Conservation (phyloP, 2,113 vertebrate genomes). For the Pedetes capensis region DNA sequence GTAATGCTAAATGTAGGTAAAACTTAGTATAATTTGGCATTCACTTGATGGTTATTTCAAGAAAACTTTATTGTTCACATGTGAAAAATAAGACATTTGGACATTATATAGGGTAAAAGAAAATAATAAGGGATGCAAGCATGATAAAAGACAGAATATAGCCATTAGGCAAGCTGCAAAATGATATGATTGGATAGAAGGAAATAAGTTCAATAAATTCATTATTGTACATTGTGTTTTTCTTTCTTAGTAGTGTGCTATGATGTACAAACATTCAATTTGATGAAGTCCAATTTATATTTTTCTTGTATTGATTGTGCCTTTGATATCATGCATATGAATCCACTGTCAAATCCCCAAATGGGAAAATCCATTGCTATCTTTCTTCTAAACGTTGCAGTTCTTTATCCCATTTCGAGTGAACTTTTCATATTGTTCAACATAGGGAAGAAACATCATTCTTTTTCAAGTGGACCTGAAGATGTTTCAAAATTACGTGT, state of each 20-base stretch:
- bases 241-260: background rate
- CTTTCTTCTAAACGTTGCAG: background rate
- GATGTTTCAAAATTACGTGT: background rate
- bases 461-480: background rate
- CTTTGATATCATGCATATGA: background rate
- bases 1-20: background rate
- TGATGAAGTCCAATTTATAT: background rate
- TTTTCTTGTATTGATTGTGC: background rate
- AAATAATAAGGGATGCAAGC: background rate
- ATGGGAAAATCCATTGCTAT: background rate
- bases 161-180: background rate
- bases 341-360: background rate
- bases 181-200: background rate
- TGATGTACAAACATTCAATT: background rate
- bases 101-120: background rate
- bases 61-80: background rate
- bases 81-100: background rate
- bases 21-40: background rate
- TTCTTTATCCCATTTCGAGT: background rate
- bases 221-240: background rate
- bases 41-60: background rate
- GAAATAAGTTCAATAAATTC: background rate
- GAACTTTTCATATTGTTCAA: background rate
- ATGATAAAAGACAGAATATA: background rate
- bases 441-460: too few species aligned